A percentile compares a stretch with the other conserved stretches of the same genome.
phyloP scores from a whole-genome alignment of 2,113 vertebrate genomes.

The Thalassoma bifasciatum region DNA sequence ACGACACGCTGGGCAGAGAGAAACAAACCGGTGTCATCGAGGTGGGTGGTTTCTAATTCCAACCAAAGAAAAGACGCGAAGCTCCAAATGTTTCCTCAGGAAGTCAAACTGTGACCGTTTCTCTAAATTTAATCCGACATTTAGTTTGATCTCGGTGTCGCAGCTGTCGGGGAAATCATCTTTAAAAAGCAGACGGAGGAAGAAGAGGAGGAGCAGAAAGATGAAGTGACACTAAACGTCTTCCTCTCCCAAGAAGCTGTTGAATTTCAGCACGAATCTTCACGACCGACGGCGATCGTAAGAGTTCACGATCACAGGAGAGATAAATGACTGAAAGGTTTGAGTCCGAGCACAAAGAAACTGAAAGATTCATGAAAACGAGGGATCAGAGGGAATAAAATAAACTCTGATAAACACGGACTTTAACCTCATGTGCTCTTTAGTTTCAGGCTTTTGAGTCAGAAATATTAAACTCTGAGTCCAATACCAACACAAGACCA shows the following conservation, averaged over 20 bases:
- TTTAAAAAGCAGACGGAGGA: conserved; percentile 12
- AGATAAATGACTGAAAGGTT: background rate
- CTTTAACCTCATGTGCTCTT: no score
- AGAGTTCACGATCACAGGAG: background rate
- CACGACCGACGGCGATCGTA: background rate
- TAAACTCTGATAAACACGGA: no score
- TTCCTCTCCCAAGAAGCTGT: background rate
- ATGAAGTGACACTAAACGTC: conserved; percentile 11
- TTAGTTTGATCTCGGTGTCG: conserved; percentile 17
- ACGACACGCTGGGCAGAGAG: no score
- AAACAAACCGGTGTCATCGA: background rate
- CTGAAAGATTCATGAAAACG: no score
- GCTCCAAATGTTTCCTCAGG: conserved; percentile 3
- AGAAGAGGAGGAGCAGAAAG: conserved; percentile 9
- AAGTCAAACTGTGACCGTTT: background rate
- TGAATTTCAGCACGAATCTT: background rate
- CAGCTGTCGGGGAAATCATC: conserved; percentile 30
- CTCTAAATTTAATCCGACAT: conserved; percentile 25
- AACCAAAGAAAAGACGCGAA: background rate
- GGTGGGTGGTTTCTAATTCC: background rate
- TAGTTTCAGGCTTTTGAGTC: no score
- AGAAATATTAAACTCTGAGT: no score
- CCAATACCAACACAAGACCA: no score
- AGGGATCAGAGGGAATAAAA: no score
- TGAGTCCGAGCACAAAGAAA: no score